Percentiles rank a stretch among this genome's conserved stretches.
phyloP scores from a whole-genome alignment of 1,140 invertebrate species.

The Drosophila nigromelanica region DNA sequence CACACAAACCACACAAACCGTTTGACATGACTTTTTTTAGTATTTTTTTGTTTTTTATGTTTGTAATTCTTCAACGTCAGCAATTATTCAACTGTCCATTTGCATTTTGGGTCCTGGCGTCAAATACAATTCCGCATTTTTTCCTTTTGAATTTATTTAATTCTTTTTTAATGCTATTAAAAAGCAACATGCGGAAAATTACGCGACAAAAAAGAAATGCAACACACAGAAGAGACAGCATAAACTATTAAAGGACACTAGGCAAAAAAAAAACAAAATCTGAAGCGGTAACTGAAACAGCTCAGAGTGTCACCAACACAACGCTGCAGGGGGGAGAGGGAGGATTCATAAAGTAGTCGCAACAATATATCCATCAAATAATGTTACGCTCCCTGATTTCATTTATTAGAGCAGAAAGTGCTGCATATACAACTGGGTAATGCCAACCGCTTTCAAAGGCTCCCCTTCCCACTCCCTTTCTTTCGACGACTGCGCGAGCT shows the following conservation, averaged over 20 bases:
- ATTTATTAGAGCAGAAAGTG: constrained; percentile 81
- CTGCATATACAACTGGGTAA: constrained; percentile 65
- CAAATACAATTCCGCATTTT: neutral
- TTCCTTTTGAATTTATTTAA: constrained; percentile 7
- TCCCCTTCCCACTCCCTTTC: neutral
- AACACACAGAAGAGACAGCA: constrained; percentile 62
- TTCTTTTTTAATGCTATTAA: constrained; percentile 32
- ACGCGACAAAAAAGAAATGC: constrained; percentile 68
- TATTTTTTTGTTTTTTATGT: neutral
- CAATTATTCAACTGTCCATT: constrained; percentile 76
- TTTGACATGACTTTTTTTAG: constrained; percentile 11
- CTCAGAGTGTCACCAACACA: constrained; percentile 6
- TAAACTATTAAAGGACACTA: constrained; percentile 61
- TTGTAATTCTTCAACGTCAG: constrained; percentile 56
- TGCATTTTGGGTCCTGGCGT: constrained; percentile 42
- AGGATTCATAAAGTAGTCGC: constrained; percentile 40
- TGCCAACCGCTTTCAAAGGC: constrained; percentile 19
- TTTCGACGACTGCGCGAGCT: constrained; percentile 10
- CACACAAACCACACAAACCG: neutral
- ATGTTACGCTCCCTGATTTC: constrained; percentile 81
- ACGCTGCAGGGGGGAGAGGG: constrained; percentile 5
- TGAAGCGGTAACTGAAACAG: constrained; percentile 23
- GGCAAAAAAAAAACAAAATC: constrained; percentile 20
- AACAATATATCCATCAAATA: constrained; percentile 82
- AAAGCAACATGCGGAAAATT: constrained; percentile 79